Conservation (phyloP, 1,140 invertebrate species). For the Aphaenogaster floridana region DNA sequence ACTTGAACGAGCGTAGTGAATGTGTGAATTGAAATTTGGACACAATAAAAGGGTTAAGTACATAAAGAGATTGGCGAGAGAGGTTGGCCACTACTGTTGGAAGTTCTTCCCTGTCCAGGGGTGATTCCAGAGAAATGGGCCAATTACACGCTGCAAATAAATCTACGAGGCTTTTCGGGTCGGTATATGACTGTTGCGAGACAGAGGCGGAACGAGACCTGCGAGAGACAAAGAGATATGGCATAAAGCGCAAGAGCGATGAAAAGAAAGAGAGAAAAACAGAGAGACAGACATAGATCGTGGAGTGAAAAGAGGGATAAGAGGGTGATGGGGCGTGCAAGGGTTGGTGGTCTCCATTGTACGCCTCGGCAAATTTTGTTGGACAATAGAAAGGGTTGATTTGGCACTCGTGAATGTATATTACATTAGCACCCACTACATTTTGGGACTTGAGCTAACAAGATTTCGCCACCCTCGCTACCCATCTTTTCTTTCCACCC, state of each 20-base stretch:
- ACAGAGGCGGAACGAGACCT: conserved; percentile 8
- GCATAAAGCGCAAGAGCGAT: not conserved
- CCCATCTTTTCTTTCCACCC: conserved; percentile 49
- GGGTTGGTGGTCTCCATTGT: conserved; percentile 70
- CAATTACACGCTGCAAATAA: conserved; percentile 79
- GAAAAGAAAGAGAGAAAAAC: not conserved
- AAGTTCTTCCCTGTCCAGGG: conserved; percentile 19
- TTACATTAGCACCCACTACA: conserved; percentile 72
- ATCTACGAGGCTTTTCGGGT: conserved; percentile 70
- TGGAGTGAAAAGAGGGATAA: conserved; percentile 25
- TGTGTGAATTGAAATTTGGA: conserved; percentile 30
- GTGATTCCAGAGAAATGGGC: conserved; percentile 66
- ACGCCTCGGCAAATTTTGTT: conserved; percentile 74
- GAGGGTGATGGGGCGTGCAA: conserved; percentile 35
- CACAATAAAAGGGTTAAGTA: conserved; percentile 34
- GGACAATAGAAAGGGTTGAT: conserved; percentile 76
- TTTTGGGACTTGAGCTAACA: conserved; percentile 74
- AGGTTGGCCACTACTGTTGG: conserved; percentile 13
- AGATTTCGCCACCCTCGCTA: conserved; percentile 58
- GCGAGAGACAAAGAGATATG: conserved; percentile 8
- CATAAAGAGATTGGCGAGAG: conserved; percentile 26
- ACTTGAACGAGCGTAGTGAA: conserved; percentile 11
- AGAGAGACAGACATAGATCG: not conserved
- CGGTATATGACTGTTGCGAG: conserved; percentile 64
- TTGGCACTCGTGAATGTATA: conserved; percentile 79